phyloP scores from a whole-genome alignment of 2,888 invertebrate species.

The Physocephala rufipes region DNA sequence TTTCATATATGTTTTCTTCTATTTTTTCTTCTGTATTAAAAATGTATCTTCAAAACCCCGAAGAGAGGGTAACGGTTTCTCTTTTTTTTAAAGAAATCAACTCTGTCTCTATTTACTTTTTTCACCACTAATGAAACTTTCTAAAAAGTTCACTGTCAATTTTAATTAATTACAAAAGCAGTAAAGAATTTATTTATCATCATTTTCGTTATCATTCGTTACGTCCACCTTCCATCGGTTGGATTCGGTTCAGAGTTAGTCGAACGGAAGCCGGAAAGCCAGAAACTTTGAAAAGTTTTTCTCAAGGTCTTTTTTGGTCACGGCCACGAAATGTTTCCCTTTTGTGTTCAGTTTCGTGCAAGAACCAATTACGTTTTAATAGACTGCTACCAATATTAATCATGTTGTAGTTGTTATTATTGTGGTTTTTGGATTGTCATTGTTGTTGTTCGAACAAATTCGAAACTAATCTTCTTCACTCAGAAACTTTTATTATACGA shows the following conservation, averaged over 20 bases:
- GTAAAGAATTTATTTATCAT: background rate
- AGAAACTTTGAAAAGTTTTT: background rate
- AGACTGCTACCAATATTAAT: background rate
- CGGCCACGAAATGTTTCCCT: no score
- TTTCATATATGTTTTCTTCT: no score
- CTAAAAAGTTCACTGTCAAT: constrained; percentile 19
- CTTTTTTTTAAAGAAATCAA: no score
- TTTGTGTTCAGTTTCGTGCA: no score
- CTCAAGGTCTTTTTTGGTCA: no score
- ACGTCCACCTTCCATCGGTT: background rate
- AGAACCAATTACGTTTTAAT: no score
- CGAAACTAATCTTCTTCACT: no score
- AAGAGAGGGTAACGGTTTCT: no score
- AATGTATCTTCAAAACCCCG: no score
- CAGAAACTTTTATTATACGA: background rate
- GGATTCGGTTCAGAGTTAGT: no score
- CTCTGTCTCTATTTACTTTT: background rate
- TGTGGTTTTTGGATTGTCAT: background rate
- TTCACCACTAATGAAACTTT: constrained; percentile 5
- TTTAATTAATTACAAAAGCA: constrained; percentile 27
- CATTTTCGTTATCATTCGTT: background rate
- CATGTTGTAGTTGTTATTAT: constrained; percentile 6
- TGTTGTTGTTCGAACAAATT: background rate
- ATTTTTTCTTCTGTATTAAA: background rate
- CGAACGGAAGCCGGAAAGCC: no score